Conservation (phyloP, 2,888 invertebrate genomes). For the Cetonia aurata region DNA sequence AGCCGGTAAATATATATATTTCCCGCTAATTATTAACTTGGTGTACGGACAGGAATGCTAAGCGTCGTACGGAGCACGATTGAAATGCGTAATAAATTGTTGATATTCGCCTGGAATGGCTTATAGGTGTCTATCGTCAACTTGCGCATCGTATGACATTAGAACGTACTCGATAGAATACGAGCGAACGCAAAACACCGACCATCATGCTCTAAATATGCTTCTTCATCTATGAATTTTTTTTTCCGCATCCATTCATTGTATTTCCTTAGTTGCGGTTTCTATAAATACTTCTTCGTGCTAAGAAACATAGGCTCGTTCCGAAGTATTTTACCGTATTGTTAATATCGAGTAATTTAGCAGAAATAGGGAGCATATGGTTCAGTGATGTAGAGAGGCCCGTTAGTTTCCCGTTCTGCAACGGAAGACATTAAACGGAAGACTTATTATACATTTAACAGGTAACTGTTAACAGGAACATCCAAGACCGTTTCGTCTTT, state of each 20-base stretch:
- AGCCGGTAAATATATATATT: slow-evolving; percentile 4
- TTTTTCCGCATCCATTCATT: too few species aligned
- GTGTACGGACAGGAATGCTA: slow-evolving; percentile 27
- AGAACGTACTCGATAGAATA: too few species aligned
- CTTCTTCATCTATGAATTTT: too few species aligned
- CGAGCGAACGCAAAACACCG: too few species aligned
- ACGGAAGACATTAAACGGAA: slow-evolving; percentile 35
- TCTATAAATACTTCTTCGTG: not conserved
- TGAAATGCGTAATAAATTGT: slow-evolving; percentile 33
- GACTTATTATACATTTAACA: slow-evolving; percentile 26
- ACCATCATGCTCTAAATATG: too few species aligned
- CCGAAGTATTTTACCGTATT: too few species aligned
- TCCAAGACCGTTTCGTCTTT: slow-evolving; percentile 14
- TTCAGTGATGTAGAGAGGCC: slow-evolving; percentile 26
- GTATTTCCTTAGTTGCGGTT: not conserved
- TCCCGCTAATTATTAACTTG: slow-evolving; percentile 27
- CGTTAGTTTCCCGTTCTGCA: slow-evolving; percentile 33
- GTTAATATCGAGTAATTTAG: slow-evolving; percentile 24
- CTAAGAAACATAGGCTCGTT: too few species aligned
- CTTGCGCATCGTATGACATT: not conserved
- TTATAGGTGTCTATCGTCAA: not conserved
- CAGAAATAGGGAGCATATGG: slow-evolving; percentile 25
- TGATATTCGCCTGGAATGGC: slow-evolving; percentile 25
- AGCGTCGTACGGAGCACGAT: slow-evolving; percentile 12
- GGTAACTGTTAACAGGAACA: slow-evolving; percentile 34